These are phyloP conservation scores for human (Homo sapiens) DNA, from an alignment of 2,113 vertebrate species.

Conservation along the genomic window GRCh38 chr1:157334501-157335000, in stretches of 20 bases:
- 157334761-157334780: background rate
- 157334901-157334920: background rate
- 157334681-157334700: background rate
- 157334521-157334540: background rate
- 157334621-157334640: background rate
- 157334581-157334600: background rate
- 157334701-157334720: background rate
- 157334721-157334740: background rate
- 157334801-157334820: background rate
- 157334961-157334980: background rate
- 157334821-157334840: accelerated
- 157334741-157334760: background rate
- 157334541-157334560: background rate
- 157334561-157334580: background rate
- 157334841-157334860: background rate
- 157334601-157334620: background rate
- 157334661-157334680: background rate
- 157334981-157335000: background rate
- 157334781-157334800: background rate
- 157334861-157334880: background rate
- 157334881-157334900: background rate
- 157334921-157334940: background rate
- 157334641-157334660: background rate
- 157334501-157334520: background rate
- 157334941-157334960: background rate